Percentiles rank a stretch among this genome's conserved stretches.
phyloP scores from a whole-genome alignment of 2,888 invertebrate species.

The Oxyscelio sp. region DNA sequence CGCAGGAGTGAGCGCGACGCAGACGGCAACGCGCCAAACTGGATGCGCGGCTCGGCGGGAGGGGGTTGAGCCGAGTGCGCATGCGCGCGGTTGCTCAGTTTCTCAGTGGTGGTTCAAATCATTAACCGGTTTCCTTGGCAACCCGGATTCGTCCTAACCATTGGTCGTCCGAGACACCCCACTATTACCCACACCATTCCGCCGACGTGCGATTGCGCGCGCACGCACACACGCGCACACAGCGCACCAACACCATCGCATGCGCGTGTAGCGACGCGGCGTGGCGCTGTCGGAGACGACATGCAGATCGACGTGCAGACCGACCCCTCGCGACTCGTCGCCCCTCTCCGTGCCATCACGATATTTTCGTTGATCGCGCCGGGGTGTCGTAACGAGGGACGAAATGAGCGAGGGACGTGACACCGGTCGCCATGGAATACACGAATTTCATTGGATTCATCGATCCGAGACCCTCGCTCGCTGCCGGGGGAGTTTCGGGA shows the following conservation, averaged over 20 bases:
- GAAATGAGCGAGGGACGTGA: constrained; percentile 46
- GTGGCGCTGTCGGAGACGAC: no score
- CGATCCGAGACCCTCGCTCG: constrained; percentile 36
- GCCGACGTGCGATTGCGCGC: constrained; percentile 14
- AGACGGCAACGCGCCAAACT: constrained; percentile 20
- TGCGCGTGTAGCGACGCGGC: constrained; percentile 28
- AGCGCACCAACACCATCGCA: neutral
- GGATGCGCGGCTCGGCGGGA: constrained; percentile 15
- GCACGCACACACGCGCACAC: constrained; percentile 27
- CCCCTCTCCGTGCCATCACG: neutral
- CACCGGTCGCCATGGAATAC: constrained; percentile 38
- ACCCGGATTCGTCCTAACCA: constrained; percentile 84
- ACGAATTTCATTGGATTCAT: constrained; percentile 72
- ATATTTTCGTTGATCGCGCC: constrained; percentile 22
- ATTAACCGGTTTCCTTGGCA: constrained; percentile 88
- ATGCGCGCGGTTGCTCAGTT: constrained; percentile 83
- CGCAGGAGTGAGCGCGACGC: no score
- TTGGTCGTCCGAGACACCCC: constrained; percentile 83
- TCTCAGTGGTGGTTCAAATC: constrained; percentile 88
- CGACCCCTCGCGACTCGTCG: constrained; percentile 40
- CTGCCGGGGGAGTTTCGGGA: constrained; percentile 16
- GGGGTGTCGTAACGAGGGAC: constrained; percentile 48
- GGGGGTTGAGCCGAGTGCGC: constrained; percentile 68
- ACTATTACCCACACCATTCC: constrained; percentile 73
- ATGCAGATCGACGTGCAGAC: constrained; percentile 53